phyloP scores from a whole-genome alignment of 2,888 invertebrate species.

The Beris chalybata region DNA sequence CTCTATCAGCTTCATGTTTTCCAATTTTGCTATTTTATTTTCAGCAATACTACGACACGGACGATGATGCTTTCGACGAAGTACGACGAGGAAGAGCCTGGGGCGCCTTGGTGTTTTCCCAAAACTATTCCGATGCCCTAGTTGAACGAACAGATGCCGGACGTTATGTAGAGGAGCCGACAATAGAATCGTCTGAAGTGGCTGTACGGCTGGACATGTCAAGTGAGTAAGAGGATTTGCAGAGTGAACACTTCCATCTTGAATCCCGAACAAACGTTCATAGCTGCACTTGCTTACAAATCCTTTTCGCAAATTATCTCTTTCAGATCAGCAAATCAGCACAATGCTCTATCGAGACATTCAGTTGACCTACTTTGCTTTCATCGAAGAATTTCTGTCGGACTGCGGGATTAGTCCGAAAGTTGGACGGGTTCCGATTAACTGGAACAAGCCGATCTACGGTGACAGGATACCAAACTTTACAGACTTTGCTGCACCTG shows the following conservation, averaged over 20 bases:
- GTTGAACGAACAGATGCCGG: conserved; percentile 64
- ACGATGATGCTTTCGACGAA: conserved; percentile 65
- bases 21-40: conserved; percentile 31
- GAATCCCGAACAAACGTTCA: neutral
- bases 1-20: too few species aligned
- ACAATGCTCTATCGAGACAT: conserved; percentile 75
- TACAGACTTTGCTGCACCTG: conserved; percentile 93
- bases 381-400: conserved; percentile 65
- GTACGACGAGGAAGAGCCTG: conserved; percentile 74
- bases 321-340: conserved; percentile 86
- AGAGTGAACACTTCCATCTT: neutral
- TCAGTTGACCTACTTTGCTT: conserved; percentile 70
- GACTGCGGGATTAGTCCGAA: conserved; percentile 68
- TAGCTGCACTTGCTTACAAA: neutral
- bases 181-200: conserved; percentile 67
- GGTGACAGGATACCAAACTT: conserved; percentile 79
- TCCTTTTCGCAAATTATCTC: conserved; percentile 10
- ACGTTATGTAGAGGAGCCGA: conserved; percentile 61
- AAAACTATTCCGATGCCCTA: conserved; percentile 75
- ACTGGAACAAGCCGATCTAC: conserved; percentile 75
- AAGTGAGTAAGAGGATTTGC: conserved; percentile 61
- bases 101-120: conserved; percentile 72
- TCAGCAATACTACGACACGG: conserved; percentile 61
- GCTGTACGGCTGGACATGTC: conserved; percentile 79
- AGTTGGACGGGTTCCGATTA: conserved; percentile 55